These are phyloP conservation scores for Drosophila biarmipes DNA, from an alignment of 1,140 invertebrate genomes.

Conservation along the genomic window DNA sequence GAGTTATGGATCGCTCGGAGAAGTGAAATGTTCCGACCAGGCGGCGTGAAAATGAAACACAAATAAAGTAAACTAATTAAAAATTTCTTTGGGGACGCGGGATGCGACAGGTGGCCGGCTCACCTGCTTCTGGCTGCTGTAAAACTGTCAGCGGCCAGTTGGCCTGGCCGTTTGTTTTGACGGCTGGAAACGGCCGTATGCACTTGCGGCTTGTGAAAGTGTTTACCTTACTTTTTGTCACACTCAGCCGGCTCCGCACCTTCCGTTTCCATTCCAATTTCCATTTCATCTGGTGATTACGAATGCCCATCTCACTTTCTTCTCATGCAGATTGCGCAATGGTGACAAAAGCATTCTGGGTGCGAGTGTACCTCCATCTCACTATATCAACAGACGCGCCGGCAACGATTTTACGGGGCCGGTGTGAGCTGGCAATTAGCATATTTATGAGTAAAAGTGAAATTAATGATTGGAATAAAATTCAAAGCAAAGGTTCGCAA, in stretches of 20 bases:
- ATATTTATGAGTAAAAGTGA: constrained; percentile 83
- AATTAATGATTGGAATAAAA: constrained; percentile 72
- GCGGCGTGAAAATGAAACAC: constrained; percentile 20
- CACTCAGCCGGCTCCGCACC: constrained; percentile 16
- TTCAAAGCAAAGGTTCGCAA: constrained; percentile 61
- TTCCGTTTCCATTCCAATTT: background rate
- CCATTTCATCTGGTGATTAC: constrained; percentile 21
- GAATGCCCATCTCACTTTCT: constrained; percentile 69
- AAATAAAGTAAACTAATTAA: constrained; percentile 64
- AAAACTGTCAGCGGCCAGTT: constrained; percentile 25
- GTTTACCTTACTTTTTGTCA: constrained; percentile 58
- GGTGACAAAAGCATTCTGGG: constrained; percentile 57
- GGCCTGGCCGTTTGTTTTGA: constrained; percentile 38
- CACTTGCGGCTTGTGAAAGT: constrained; percentile 70
- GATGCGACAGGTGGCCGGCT: constrained; percentile 26
- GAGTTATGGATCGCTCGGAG: constrained; percentile 28
- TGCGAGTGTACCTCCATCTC: constrained; percentile 12
- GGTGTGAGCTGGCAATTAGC: constrained; percentile 70
- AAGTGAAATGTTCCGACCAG: constrained; percentile 64
- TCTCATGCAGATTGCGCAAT: constrained; percentile 65
- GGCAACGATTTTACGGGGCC: constrained; percentile 3
- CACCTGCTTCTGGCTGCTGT: constrained; percentile 21
- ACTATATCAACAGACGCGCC: constrained; percentile 1
- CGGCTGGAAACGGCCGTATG: constrained; percentile 32
- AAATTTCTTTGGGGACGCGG: constrained; percentile 43